These are phyloP conservation scores for Malurus splendens DNA, from an alignment of 2,797 vertebrate species.

Conservation along the genomic window DNA sequence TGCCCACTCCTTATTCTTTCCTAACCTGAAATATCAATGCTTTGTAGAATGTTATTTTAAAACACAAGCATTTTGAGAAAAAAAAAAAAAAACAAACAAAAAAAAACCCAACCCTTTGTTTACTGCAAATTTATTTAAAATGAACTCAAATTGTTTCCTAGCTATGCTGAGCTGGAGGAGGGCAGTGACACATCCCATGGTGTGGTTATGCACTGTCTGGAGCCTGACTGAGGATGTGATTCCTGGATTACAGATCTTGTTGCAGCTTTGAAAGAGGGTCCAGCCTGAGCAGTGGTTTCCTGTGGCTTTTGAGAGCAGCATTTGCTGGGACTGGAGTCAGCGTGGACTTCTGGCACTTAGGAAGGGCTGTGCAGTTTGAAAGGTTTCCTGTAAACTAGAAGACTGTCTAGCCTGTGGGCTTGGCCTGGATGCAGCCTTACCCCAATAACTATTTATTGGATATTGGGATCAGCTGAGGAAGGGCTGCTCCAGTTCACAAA, in stretches of 20 bases:
- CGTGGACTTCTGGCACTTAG: not conserved
- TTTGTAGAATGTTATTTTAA: not conserved
- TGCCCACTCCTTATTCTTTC: not conserved
- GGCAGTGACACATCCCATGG: fast-evolving
- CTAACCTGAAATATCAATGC: not conserved
- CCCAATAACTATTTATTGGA: not conserved
- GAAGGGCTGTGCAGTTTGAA: not conserved
- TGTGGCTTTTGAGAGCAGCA: not conserved
- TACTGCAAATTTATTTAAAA: not conserved
- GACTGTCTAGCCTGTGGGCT: conserved; percentile 47
- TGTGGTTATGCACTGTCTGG: not conserved
- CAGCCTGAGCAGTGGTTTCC: not conserved
- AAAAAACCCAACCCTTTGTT: not conserved
- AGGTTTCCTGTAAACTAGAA: conserved; percentile 27
- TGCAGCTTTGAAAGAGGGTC: not conserved
- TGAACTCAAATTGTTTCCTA: not conserved
- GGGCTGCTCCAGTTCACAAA: not conserved
- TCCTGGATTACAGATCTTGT: not conserved
- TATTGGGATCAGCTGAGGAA: conserved; percentile 2
- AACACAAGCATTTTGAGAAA: not conserved
- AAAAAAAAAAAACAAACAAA: too few relatives aligned
- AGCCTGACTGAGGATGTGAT: not conserved
- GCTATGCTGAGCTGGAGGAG: not conserved
- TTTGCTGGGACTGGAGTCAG: not conserved
- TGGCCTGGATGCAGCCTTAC: conserved; percentile 1